Evolutionary conservation across 2,113 vertebrate species (phyloP), one percentile per base, ranked within the genome.

Genomic region (Alethe diademata): DNA sequence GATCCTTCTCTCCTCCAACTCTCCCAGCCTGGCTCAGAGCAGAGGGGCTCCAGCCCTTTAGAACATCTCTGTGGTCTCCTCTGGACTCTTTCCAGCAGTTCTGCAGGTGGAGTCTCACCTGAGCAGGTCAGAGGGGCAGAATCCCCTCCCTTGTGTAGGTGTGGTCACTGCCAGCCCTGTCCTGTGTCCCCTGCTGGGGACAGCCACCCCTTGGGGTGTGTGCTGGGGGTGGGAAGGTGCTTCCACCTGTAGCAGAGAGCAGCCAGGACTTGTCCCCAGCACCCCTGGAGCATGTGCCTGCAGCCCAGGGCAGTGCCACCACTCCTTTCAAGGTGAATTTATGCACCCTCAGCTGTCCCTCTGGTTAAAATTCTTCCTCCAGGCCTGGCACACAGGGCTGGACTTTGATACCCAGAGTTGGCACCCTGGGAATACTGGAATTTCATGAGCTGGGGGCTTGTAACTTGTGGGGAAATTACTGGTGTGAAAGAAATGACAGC

Each of bases 41-140:
- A 73, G 40, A 57, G 64, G 47, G 6, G 24, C 40, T 57, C 35
- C 57, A 71, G 29, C 31, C 31, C 50, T 43, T 43, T 0, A 4
- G 26, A 57, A 3, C 35, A 57, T 0, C 31, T 57, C 22, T 0
- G 0, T 26, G 50, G 18, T 1, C 1, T 42, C 66, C 66, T 57
- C 74, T 80, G 51, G 18, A 4, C 3, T 65, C 1, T 0, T 12
- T 73, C 26, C 58, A 58, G 75, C 14, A 73, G 9, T 19, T 50
- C 51, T 73, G 43, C 36, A 58, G 58, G 12, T 66, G 26, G 33
- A 33, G 12, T 58, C 38, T 51, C 51, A 58, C 43, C 33, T 33
- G 67, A 51, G 86, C 0, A 1, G 61, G 50, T 16, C 61, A 53
- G 23, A 14, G 31, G 33, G 28, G 12, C 16, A 66, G 45, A 60